Base-by-base conservation (phyloP, 2,797 vertebrate genomes). In the Peromyscus attwateri region DNA sequence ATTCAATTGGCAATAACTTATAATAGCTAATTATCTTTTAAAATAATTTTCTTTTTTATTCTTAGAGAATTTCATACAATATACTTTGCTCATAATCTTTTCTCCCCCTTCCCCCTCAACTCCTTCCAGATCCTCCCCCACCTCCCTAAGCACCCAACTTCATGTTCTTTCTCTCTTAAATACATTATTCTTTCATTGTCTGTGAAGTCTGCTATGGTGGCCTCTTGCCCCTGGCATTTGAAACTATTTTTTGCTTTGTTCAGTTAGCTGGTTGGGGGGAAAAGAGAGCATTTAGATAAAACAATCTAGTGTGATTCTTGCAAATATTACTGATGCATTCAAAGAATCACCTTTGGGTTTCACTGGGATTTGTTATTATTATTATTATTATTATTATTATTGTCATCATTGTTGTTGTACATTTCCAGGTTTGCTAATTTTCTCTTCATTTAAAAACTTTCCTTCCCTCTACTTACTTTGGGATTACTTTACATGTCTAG, bases 351-450 rank as follows among this genome's bases (percentile, higher is more conserved):
- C 12, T 77, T 92, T 92, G 21, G 3, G 0, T 3, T 89, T 96
- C 14, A 52, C 73, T 6, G 43, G 16, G 27, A 37, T 27, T 95
- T 89, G 3, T 27, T 17, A 70, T 82, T 64, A 31, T 52, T 12
- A 23, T 79, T 17, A 3, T 55, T 40, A 46, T 55, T 49, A 3
- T 60, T 62, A 29, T 49, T 6, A 7, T 52, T 52, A 14, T 52
- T 52, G 52, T 52, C 52, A 52, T 52, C 52, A 52, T 14, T 7
- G n/a, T 40, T 11, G 52, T 70, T 77, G 2, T 76, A 5, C 2
- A 43, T 49, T 92, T 89, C 82, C 25, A 91, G 25, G 85, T 92
- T 89, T n/a, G 89, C 57, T 37, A 62, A 37, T 93, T 93, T 89
- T 11, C 25, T n/a, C 7, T 49, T 31, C 1, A 64, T 49, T 55